These are phyloP conservation scores for Samia ricini DNA, from an alignment of 1,140 invertebrate species.

Conservation along the genomic window DNA sequence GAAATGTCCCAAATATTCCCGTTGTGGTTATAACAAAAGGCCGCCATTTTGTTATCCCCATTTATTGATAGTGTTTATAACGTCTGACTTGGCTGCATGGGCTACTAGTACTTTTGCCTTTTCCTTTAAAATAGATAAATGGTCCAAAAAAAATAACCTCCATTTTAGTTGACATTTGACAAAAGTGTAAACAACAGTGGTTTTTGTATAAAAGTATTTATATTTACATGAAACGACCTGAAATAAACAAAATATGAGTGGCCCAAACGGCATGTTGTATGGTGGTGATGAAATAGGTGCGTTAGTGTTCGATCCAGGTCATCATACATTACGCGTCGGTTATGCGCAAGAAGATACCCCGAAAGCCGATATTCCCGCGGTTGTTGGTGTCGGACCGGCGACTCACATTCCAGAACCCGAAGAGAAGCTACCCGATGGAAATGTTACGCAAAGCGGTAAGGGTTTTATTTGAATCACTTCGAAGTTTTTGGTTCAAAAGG, in stretches of 20 bases:
- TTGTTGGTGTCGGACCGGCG: conserved; percentile 85
- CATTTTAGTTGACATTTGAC: not conserved
- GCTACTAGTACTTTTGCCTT: not conserved
- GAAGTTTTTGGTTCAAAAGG: too few species aligned
- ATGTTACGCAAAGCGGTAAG: conserved; percentile 76
- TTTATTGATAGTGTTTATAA: too few species aligned
- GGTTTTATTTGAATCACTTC: conserved; percentile 12
- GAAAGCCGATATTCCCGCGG: conserved; percentile 93
- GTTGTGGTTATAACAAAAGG: too few species aligned
- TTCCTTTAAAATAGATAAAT: too few species aligned
- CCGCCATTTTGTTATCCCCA: too few species aligned
- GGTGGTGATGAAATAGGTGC: conserved; percentile 98
- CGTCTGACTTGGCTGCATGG: too few species aligned
- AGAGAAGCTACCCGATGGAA: conserved; percentile 81
- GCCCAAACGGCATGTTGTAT: conserved; percentile 85
- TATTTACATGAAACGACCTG: not conserved
- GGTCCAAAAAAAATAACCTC: not conserved
- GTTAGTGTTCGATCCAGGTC: conserved; percentile 95
- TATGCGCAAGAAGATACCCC: conserved; percentile 96
- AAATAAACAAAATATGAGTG: conserved; percentile 47
- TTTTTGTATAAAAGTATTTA: not conserved
- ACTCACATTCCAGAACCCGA: conserved; percentile 79
- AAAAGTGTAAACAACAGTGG: not conserved
- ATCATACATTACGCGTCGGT: conserved; percentile 84
- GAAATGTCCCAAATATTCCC: too few species aligned